Percentiles rank a stretch among this genome's conserved stretches.
phyloP scores from a whole-genome alignment of 1,140 invertebrate genomes.

The Zaprionus lachaisei region DNA sequence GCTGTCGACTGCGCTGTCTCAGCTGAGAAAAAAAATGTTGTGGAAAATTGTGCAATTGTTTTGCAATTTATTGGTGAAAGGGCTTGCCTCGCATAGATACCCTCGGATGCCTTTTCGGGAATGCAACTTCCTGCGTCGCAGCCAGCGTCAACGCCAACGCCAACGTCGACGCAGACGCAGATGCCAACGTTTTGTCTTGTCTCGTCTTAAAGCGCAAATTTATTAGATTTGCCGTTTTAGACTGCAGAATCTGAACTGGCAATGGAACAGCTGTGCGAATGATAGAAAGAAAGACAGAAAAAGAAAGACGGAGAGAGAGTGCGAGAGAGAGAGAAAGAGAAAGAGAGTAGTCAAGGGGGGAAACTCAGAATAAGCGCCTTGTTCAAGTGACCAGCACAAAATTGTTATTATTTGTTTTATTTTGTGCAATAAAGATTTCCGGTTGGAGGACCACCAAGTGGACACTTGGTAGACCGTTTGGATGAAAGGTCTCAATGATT shows the following conservation, averaged over 20 bases:
- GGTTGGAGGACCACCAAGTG: constrained; percentile 17
- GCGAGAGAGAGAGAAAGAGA: not conserved
- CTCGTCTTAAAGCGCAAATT: constrained; percentile 47
- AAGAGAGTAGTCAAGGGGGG: not conserved
- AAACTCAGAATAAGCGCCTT: not conserved
- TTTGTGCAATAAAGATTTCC: not conserved
- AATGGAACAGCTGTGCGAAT: constrained; percentile 8
- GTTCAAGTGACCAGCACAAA: not conserved
- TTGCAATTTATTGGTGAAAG: constrained; percentile 80
- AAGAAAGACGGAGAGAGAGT: too few relatives aligned
- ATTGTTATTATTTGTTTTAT: constrained; percentile 14
- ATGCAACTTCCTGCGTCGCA: constrained; percentile 30
- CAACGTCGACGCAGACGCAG: constrained; percentile 15
- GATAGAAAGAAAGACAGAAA: not conserved
- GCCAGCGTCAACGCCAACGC: constrained; percentile 25
- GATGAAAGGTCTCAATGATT: not conserved
- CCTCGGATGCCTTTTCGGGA: not conserved
- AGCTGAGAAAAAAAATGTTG: constrained; percentile 59
- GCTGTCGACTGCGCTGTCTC: constrained; percentile 17
- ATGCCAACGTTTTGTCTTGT: constrained; percentile 20
- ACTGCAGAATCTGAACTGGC: not conserved
- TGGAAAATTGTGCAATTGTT: constrained; percentile 84
- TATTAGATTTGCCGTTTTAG: constrained; percentile 51
- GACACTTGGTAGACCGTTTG: not conserved
- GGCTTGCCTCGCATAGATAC: constrained; percentile 37